These are phyloP conservation scores for Ploceus nigricollis DNA, from an alignment of 2,113 vertebrate species.

Conservation along the genomic window DNA sequence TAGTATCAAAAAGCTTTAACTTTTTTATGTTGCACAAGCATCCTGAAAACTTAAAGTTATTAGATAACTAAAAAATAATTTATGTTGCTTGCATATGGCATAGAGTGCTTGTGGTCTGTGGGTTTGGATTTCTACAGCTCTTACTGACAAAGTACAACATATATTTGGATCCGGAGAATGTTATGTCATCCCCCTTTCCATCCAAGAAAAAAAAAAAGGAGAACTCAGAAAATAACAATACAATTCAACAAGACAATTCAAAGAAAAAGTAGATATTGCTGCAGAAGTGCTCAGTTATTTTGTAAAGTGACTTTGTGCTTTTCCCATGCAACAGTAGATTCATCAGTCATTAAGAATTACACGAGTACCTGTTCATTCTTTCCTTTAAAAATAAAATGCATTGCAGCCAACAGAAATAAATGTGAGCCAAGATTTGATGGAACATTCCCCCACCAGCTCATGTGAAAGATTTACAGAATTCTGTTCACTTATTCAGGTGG, in stretches of 20 bases:
- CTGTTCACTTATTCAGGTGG: neutral
- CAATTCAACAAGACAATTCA: neutral
- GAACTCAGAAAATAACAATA: neutral
- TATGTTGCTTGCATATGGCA: neutral
- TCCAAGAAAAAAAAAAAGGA: neutral
- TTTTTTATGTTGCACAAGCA: conserved; percentile 3
- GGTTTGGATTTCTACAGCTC: neutral
- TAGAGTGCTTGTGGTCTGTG: neutral
- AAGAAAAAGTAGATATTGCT: neutral
- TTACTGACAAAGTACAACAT: neutral
- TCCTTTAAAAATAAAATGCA: neutral
- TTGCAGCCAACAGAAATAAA: neutral
- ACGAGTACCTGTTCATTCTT: neutral
- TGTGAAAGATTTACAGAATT: neutral
- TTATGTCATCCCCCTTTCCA: neutral
- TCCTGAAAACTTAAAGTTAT: conserved; percentile 48
- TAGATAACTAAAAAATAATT: conserved; percentile 33
- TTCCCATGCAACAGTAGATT: neutral
- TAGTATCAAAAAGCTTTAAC: neutral
- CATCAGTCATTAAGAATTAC: conserved; percentile 35
- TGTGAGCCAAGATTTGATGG: neutral
- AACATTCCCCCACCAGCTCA: neutral
- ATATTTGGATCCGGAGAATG: neutral
- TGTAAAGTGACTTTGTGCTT: neutral
- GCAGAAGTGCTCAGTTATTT: neutral